Evolutionary conservation across 1,140 invertebrate species (phyloP).

Genomic region (Heliconius hewitsoni): DNA sequence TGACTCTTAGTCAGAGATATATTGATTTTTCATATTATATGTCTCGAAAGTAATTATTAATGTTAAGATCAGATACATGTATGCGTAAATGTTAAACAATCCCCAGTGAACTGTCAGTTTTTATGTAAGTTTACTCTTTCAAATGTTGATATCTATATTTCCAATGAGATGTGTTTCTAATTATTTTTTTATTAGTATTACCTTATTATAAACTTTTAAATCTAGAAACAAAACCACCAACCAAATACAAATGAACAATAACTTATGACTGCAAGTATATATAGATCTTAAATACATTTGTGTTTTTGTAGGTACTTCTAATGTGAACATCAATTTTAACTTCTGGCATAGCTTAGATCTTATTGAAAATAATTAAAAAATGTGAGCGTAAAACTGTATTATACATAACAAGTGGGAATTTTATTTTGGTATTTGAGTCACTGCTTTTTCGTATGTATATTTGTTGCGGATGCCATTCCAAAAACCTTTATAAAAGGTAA

Average conservation of each 20-base stretch:
- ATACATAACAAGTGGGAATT: slow-evolving; percentile 7
- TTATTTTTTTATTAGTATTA: neutral
- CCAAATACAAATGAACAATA: slow-evolving; percentile 10
- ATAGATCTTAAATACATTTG: neutral
- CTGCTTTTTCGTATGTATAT: slow-evolving; percentile 49
- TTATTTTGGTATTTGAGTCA: slow-evolving; percentile 17
- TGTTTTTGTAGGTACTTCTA: neutral
- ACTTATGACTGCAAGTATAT: neutral
- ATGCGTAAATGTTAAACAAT: neutral
- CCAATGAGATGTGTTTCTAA: neutral
- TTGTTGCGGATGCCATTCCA: slow-evolving; percentile 73
- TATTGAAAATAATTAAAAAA: slow-evolving; percentile 1
- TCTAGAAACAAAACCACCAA: neutral
- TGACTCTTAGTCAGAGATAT: slow-evolving; percentile 2
- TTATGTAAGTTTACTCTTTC: neutral
- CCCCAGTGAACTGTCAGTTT: neutral
- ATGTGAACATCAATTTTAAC: neutral
- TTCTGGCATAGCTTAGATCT: neutral
- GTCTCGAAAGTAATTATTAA: neutral
- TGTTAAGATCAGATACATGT: neutral
- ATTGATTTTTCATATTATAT: slow-evolving; percentile 3
- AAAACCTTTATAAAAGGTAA: slow-evolving; percentile 73
- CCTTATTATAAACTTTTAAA: neutral
- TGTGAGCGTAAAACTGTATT: slow-evolving; percentile 1
- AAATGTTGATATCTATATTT: neutral